phyloP scores from a whole-genome alignment of 2,888 invertebrate species.

The Lasioglossum figueresi region DNA sequence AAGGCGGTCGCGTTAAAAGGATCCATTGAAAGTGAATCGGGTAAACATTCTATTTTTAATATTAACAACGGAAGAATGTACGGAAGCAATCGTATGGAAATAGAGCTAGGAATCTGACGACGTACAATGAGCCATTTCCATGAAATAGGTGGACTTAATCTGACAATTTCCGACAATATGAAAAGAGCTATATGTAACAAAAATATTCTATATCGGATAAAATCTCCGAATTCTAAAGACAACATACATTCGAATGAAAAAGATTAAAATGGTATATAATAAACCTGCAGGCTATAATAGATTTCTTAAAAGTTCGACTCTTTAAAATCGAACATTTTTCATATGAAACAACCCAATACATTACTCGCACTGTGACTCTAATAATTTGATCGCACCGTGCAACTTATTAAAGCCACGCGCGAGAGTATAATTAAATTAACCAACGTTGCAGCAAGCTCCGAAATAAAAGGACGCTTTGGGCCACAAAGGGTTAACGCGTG shows the following conservation, averaged over 20 bases:
- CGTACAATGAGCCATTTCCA: neutral
- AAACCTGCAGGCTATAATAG: neutral
- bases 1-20: slow-evolving; percentile 9
- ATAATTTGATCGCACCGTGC: neutral
- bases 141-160: neutral
- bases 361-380: neutral
- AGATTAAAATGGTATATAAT: neutral
- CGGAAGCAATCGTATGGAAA: neutral
- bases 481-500: neutral
- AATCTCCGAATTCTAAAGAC: neutral
- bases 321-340: too few species aligned
- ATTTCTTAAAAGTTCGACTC: too few species aligned
- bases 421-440: neutral
- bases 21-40: neutral
- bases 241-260: too few species aligned
- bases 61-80: neutral
- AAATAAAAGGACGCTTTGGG: neutral
- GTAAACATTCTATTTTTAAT: slow-evolving; percentile 2
- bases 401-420: neutral
- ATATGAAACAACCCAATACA: neutral
- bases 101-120: neutral
- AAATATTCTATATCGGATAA: neutral
- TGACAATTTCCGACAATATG: neutral
- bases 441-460: neutral
- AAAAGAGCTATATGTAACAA: neutral